Base-by-base conservation (phyloP, 2,888 invertebrate genomes). In the Spilosoma lubricipeda region DNA sequence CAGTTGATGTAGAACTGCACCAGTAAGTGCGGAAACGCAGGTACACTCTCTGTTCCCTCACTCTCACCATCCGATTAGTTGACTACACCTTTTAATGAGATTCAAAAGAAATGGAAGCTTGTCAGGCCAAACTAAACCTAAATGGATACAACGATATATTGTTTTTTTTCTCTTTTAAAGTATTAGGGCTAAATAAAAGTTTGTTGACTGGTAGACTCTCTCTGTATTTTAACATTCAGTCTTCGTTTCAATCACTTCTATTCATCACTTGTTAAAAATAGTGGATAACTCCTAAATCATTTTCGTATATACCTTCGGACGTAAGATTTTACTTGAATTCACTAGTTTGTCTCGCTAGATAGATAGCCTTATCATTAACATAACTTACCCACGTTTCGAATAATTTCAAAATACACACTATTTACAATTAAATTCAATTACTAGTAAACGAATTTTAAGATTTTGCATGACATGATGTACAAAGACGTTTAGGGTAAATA, bases 241-340 rank as follows among this genome's bases (percentile, higher is more conserved):
- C 27, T 63, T 63, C 63, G 8, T 63, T 18, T 7, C 18, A 30
- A 63, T 18, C 15, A 63, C 1, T 63, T 63, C 30, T 7, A 18
- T 27, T 59, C 27, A 15, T 67, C 18, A 11, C 23, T 67, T 20
- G 20, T 20, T 33, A 27, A 27, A 68, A 52, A 33, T 68, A 33
- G 2, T 52, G 33, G 8, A 27, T n/a, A 15, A 56, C 8, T 8
- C 15, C 39, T 56, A 36, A 67, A 48, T 67, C 3, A 33, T 3
- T 56, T 70, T 59, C 56, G 27, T 39, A 39, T 70, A 59, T 70
- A 70, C 69, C 69, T 70, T 70, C 56, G 59, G 20, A 39, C 69
- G 39, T 59, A 59, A n/a, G n/a, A 8, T n/a, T 69, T 52, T 36
- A 39, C 36, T 39, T 69, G 18, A 15, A 18, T 63, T 30, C 30